These are phyloP conservation scores for Motacilla tschutschensis DNA, from an alignment of 2,113 vertebrate genomes.

Conservation along the genomic window DNA sequence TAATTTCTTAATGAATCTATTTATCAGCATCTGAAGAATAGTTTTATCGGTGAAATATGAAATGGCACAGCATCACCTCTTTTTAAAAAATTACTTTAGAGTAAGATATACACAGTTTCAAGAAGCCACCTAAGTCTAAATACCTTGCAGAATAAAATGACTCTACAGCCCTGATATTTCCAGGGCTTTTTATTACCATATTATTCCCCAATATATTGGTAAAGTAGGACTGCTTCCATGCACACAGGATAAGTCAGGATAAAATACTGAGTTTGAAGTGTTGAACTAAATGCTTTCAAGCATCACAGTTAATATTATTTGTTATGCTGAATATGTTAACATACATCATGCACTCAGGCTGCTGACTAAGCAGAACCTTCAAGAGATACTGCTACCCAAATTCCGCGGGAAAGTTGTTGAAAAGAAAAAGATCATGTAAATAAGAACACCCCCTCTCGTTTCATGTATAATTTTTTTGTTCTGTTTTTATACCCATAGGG, in stretches of 20 bases:
- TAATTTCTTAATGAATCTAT: background rate
- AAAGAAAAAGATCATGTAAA: background rate
- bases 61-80: background rate
- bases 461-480: background rate
- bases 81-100: background rate
- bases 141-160: background rate
- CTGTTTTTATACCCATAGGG: slow-evolving; percentile 72
- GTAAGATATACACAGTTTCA: background rate
- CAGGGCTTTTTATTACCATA: background rate
- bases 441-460: background rate
- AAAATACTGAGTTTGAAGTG: background rate
- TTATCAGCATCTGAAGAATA: background rate
- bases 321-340: background rate
- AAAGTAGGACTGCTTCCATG: background rate
- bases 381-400: background rate
- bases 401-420: background rate
- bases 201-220: background rate
- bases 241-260: background rate
- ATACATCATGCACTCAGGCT: background rate
- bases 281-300: background rate
- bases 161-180: background rate
- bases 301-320: background rate
- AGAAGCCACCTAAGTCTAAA: background rate
- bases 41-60: background rate
- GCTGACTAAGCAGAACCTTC: background rate